These are phyloP conservation scores for Anguilla rostrata DNA, from an alignment of 2,113 vertebrate species.

Conservation along the genomic window DNA sequence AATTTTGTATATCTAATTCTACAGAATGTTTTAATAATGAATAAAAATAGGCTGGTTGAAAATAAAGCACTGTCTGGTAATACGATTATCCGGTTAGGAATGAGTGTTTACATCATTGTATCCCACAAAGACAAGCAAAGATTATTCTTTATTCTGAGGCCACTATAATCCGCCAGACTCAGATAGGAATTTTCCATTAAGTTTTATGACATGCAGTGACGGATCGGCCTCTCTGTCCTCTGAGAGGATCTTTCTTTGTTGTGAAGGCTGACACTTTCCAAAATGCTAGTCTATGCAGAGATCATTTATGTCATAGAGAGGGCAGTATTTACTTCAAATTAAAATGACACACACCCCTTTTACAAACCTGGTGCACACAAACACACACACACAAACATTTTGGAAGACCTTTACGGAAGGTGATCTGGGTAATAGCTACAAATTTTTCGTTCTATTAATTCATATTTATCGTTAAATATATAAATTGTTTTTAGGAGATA, in stretches of 20 bases:
- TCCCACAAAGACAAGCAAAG: constrained; percentile 61
- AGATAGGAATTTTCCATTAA: constrained; percentile 70
- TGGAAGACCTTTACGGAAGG: constrained; percentile 65
- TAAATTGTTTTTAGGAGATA: constrained; percentile 48
- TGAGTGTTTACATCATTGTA: constrained; percentile 62
- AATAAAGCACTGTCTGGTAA: constrained; percentile 72
- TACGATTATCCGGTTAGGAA: constrained; percentile 68
- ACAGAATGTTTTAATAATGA: constrained; percentile 71
- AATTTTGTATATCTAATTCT: constrained; percentile 73
- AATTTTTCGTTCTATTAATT: constrained; percentile 75
- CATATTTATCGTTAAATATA: constrained; percentile 49
- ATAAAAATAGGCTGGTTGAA: constrained; percentile 65
- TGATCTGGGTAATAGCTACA: constrained; percentile 75
- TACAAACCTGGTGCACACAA: neutral
- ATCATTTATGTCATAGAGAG: neutral
- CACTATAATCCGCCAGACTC: constrained; percentile 67
- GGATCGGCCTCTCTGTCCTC: constrained; percentile 49
- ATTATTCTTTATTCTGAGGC: constrained; percentile 69
- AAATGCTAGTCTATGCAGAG: neutral
- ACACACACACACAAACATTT: neutral
- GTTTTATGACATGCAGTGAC: constrained; percentile 56
- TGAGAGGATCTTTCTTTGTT: neutral
- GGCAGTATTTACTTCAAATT: neutral
- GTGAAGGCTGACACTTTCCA: neutral
- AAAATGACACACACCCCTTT: neutral